These are phyloP conservation scores for Ennomos fuscantarius DNA, from an alignment of 2,888 invertebrate genomes.

Conservation along the genomic window DNA sequence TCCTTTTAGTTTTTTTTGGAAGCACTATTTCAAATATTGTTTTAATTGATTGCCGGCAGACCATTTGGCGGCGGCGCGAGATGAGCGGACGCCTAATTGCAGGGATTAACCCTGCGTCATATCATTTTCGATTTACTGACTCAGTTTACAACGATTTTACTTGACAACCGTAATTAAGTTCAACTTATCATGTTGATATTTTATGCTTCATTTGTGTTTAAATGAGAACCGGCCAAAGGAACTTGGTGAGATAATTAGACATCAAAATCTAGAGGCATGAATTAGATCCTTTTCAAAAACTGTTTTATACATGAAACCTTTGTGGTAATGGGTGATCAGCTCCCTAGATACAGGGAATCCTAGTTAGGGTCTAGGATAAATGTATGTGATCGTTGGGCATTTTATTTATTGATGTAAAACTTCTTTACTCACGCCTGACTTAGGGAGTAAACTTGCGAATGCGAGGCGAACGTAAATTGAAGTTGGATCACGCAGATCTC, in stretches of 20 bases:
- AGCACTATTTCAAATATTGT: constrained; percentile 83
- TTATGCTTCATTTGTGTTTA: constrained; percentile 45
- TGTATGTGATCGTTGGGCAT: too few relatives aligned
- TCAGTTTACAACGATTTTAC: constrained; percentile 51
- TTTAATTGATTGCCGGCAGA: constrained; percentile 83
- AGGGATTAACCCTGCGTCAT: constrained; percentile 63
- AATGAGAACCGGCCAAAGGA: constrained; percentile 26
- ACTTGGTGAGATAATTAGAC: constrained; percentile 27
- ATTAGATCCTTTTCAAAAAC: constrained; percentile 3
- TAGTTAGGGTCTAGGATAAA: too few relatives aligned
- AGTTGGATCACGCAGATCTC: too few relatives aligned
- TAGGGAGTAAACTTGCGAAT: too few relatives aligned
- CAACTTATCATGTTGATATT: constrained; percentile 64
- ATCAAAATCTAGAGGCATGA: background rate
- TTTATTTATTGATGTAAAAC: too few relatives aligned
- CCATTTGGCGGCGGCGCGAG: constrained; percentile 72
- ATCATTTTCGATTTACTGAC: constrained; percentile 61
- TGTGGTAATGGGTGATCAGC: too few relatives aligned
- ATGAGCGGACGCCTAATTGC: constrained; percentile 68
- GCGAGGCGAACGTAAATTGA: too few relatives aligned
- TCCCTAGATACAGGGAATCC: too few relatives aligned
- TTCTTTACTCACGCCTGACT: too few relatives aligned
- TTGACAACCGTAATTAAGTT: constrained; percentile 67
- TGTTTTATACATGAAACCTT: too few relatives aligned
- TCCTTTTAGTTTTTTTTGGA: constrained; percentile 78